Evolutionary conservation across 2,888 invertebrate species (phyloP).

Genomic region (Hirtodrosophila alboralis): DNA sequence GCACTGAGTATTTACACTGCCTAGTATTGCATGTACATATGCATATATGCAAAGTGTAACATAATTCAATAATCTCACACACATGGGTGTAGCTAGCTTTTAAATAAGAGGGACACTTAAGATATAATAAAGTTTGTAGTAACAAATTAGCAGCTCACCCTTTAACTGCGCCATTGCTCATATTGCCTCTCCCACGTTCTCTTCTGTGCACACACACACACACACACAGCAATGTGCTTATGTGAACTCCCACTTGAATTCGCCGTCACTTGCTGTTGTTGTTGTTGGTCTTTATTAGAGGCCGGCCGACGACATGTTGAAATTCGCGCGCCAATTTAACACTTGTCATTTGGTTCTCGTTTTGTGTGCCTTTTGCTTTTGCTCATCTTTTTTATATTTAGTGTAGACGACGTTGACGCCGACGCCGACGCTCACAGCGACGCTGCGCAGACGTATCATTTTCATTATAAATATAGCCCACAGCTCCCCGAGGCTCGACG

Average conservation of each 20-base stretch:
- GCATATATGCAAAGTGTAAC: too few relatives aligned
- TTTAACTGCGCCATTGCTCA: too few relatives aligned
- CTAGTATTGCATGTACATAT: too few relatives aligned
- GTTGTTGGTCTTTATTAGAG: conserved; percentile 60
- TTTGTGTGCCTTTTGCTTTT: conserved; percentile 27
- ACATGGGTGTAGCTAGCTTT: too few relatives aligned
- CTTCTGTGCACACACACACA: not conserved
- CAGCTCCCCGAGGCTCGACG: conserved; percentile 37
- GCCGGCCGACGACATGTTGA: conserved; percentile 71
- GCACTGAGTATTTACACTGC: too few relatives aligned
- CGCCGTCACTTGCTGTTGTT: conserved; percentile 25
- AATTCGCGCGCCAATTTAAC: conserved; percentile 79
- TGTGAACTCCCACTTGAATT: conserved; percentile 20
- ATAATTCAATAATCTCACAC: too few relatives aligned
- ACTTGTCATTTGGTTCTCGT: conserved; percentile 72
- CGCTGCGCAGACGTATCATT: conserved; percentile 66
- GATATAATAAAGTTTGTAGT: too few relatives aligned
- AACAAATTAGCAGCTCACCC: too few relatives aligned
- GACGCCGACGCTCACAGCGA: conserved; percentile 16
- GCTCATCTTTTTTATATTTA: conserved; percentile 14
- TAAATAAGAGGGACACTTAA: too few relatives aligned
- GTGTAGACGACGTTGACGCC: conserved; percentile 9
- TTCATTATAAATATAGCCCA: conserved; percentile 74
- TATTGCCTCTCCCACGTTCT: not conserved
- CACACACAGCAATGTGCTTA: not conserved